Evolutionary conservation across 2,113 vertebrate species (phyloP).

Genomic region (Symphodus melops): DNA sequence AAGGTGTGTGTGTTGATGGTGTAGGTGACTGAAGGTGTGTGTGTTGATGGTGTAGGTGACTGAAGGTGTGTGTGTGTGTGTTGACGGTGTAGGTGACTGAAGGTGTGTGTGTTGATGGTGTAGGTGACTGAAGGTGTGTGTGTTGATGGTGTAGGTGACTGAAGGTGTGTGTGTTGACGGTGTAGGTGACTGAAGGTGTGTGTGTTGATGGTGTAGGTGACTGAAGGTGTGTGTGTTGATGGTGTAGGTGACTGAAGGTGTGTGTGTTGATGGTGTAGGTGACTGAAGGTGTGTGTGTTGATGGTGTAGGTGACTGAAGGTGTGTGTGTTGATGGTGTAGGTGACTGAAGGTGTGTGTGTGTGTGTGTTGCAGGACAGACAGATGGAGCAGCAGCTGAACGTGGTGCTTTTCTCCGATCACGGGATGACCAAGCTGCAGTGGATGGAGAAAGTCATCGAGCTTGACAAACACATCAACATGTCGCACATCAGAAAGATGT

Average conservation of each 20-base stretch:
- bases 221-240: not conserved
- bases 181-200: not conserved
- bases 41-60: no score
- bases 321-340: slow-evolving; percentile 1
- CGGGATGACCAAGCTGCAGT: slow-evolving; percentile 93
- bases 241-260: not conserved
- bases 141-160: no score
- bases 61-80: no score
- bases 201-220: not conserved
- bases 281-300: not conserved
- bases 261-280: not conserved
- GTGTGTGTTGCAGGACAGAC: slow-evolving; percentile 84
- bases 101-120: no score
- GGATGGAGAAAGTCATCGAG: slow-evolving; percentile 93
- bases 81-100: no score
- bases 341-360: not conserved
- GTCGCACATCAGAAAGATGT: slow-evolving; percentile 86
- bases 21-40: no score
- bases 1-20: no score
- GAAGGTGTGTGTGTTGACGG: no score
- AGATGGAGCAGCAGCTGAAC: slow-evolving; percentile 85
- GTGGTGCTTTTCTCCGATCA: slow-evolving; percentile 95
- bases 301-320: not conserved
- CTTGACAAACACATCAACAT: slow-evolving; percentile 88
- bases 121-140: no score